Percentiles rank a stretch among this genome's conserved stretches.
Evolutionary conservation across 2,888 invertebrate species (phyloP).

Genomic region (Folsomia manolachei): DNA sequence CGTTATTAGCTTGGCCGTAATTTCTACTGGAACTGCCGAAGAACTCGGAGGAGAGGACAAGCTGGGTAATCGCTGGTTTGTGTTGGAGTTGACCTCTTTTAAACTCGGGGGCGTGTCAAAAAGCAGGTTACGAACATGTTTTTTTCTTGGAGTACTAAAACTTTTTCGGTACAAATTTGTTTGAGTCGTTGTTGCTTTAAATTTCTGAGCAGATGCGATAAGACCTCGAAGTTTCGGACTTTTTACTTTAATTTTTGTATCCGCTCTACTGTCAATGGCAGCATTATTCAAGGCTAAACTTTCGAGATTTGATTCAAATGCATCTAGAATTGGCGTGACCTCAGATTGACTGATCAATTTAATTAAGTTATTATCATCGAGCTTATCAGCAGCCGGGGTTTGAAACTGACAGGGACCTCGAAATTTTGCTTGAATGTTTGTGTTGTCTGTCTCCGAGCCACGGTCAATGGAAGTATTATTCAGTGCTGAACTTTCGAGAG

Average conservation of each 20-base stretch:
- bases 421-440: slow-evolving; percentile 18
- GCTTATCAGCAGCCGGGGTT: background rate
- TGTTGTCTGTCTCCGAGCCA: background rate
- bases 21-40: slow-evolving; percentile 2
- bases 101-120: slow-evolving; percentile 46
- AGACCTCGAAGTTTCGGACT: slow-evolving; percentile 28
- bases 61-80: too few relatives aligned
- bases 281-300: background rate
- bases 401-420: slow-evolving; percentile 8
- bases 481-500: background rate
- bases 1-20: background rate
- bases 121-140: slow-evolving; percentile 43
- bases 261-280: background rate
- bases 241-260: background rate
- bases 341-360: background rate
- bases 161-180: slow-evolving; percentile 32
- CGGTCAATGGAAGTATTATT: background rate
- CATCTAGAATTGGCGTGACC: slow-evolving; percentile 11
- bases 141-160: slow-evolving; percentile 46
- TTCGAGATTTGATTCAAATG: background rate
- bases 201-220: slow-evolving; percentile 35
- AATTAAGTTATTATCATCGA: background rate
- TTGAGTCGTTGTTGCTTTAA: background rate
- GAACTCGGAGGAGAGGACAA: too few relatives aligned
- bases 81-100: slow-evolving; percentile 12